Evolutionary conservation across 2,888 invertebrate species (phyloP).

Genomic region (Alitta virens): DNA sequence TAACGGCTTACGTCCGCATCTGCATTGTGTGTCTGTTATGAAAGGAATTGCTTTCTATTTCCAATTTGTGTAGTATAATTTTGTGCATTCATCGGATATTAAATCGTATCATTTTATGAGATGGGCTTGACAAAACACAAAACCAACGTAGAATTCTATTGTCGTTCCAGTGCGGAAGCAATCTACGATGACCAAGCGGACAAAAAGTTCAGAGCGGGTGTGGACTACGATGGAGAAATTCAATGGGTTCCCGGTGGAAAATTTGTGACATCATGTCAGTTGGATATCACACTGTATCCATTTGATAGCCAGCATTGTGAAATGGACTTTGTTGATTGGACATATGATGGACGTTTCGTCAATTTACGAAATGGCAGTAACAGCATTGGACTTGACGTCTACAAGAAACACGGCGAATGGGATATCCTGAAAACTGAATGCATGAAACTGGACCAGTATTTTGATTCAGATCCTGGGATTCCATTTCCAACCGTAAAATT

Average conservation of each 20-base stretch:
- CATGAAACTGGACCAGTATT: conserved; percentile 26
- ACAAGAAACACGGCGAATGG: conserved; percentile 39
- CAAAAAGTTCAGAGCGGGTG: conserved; percentile 33
- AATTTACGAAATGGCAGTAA: conserved; percentile 23
- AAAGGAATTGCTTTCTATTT: too few species aligned
- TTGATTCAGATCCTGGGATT: conserved; percentile 31
- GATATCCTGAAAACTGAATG: conserved; percentile 31
- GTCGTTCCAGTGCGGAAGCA: conserved; percentile 30
- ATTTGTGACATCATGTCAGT: conserved; percentile 35
- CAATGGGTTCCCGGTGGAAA: conserved; percentile 40
- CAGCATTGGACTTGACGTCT: conserved; percentile 27
- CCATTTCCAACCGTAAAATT: conserved; percentile 36
- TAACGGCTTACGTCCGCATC: too few species aligned
- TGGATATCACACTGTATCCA: conserved; percentile 38
- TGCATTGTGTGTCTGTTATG: too few species aligned
- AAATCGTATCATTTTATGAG: too few species aligned
- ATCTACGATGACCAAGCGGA: conserved; percentile 34
- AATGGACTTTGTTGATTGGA: conserved; percentile 38
- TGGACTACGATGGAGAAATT: conserved; percentile 31
- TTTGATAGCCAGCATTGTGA: conserved; percentile 36
- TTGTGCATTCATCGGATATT: too few species aligned
- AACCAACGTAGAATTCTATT: too few species aligned
- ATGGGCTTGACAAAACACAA: too few species aligned
- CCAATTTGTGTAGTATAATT: too few species aligned
- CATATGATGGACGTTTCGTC: conserved; percentile 33